These are phyloP conservation scores for Xenopus tropicalis DNA, from an alignment of 2,113 vertebrate genomes.

Conservation along the genomic window UCB_Xtro_10.0 CM004448.2:89005501-89006000, in stretches of 20 bases:
- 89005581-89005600: not conserved
- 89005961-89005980: conserved; percentile 32
- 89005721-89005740: conserved; percentile 52
- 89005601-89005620: not conserved
- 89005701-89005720: conserved; percentile 49
- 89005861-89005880: conserved; percentile 53
- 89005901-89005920: conserved; percentile 51
- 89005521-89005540: not conserved
- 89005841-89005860: conserved; percentile 42
- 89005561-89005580: not conserved
- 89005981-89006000: conserved; percentile 6
- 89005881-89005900: conserved; percentile 59
- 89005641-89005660: conserved; percentile 41
- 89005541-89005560: not conserved
- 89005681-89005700: conserved; percentile 28
- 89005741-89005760: conserved; percentile 46
- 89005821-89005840: conserved; percentile 6
- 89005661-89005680: conserved; percentile 8
- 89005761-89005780: conserved; percentile 57
- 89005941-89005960: conserved; percentile 41
- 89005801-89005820: conserved; percentile 43
- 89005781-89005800: conserved; percentile 35
- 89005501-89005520: not conserved
- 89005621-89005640: not conserved
- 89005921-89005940: conserved; percentile 36